Conservation (phyloP, 2,888 invertebrate species). For the Gymnosoma rotundatum region DNA sequence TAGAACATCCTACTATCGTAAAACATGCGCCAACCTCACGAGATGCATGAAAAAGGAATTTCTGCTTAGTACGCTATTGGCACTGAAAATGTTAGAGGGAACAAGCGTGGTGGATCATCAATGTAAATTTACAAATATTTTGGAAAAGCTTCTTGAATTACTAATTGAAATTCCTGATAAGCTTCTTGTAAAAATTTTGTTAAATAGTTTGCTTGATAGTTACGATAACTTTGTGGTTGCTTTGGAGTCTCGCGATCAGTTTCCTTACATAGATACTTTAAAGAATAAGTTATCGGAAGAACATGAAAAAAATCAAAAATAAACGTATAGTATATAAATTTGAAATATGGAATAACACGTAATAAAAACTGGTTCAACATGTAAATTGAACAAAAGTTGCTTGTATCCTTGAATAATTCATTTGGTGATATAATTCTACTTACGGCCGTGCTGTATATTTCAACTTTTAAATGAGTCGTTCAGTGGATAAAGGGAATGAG, state of each 20-base stretch:
- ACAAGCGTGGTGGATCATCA: no score
- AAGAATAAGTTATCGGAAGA: background rate
- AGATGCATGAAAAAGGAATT: no score
- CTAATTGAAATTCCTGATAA: background rate
- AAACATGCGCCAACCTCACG: no score
- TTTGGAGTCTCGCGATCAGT: background rate
- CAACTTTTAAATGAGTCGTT: no score
- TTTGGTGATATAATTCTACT: slow-evolving; percentile 4
- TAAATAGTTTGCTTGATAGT: background rate
- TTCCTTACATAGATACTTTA: slow-evolving; percentile 1
- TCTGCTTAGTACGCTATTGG: no score
- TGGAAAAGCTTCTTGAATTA: no score
- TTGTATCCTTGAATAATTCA: background rate
- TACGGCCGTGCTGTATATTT: no score
- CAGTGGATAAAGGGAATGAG: no score
- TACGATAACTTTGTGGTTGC: slow-evolving; percentile 8
- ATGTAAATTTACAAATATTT: no score
- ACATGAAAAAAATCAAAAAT: background rate
- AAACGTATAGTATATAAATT: background rate
- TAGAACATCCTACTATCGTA: no score
- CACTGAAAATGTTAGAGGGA: no score
- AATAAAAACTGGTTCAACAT: background rate
- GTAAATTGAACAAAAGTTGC: background rate
- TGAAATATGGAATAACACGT: background rate
- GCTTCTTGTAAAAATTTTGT: slow-evolving; percentile 1